Percentiles rank a stretch among this genome's conserved stretches.
phyloP scores from a whole-genome alignment of 2,888 invertebrate genomes.

The Anagyrus pseudococci region DNA sequence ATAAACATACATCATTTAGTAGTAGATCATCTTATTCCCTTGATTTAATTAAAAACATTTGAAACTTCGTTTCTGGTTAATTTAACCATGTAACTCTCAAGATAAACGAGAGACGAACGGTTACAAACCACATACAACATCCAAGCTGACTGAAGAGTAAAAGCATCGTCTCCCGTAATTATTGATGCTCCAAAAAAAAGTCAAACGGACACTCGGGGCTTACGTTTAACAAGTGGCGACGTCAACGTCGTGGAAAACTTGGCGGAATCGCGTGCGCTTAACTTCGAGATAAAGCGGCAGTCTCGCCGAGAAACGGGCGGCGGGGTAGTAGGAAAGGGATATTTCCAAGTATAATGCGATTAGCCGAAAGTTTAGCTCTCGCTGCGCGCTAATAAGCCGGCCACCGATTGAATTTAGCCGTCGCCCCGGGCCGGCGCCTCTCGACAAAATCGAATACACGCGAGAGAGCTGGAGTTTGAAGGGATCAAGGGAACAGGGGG shows the following conservation, averaged over 20 bases:
- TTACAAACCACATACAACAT: too few relatives aligned
- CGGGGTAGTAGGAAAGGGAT: conserved; percentile 30
- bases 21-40: too few relatives aligned
- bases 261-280: conserved; percentile 11
- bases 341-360: conserved; percentile 50
- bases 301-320: conserved; percentile 4
- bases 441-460: conserved; percentile 5
- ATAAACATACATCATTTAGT: too few relatives aligned
- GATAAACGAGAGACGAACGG: too few relatives aligned
- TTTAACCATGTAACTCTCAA: too few relatives aligned
- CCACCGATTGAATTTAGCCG: conserved; percentile 46
- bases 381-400: conserved; percentile 48
- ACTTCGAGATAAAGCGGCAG: conserved; percentile 14
- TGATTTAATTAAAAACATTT: too few relatives aligned
- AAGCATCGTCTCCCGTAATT: too few relatives aligned
- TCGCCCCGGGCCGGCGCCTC: not conserved
- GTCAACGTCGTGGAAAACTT: conserved; percentile 4
- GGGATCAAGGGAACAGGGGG: not conserved
- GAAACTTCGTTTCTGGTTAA: too few relatives aligned
- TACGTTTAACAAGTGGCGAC: not conserved
- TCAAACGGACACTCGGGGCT: not conserved
- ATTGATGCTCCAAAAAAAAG: too few relatives aligned
- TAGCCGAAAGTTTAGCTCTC: conserved; percentile 48
- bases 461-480: not conserved
- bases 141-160: too few relatives aligned